Base-by-base conservation (phyloP, 2,113 vertebrate species). In the Sapajus apella region DNA sequence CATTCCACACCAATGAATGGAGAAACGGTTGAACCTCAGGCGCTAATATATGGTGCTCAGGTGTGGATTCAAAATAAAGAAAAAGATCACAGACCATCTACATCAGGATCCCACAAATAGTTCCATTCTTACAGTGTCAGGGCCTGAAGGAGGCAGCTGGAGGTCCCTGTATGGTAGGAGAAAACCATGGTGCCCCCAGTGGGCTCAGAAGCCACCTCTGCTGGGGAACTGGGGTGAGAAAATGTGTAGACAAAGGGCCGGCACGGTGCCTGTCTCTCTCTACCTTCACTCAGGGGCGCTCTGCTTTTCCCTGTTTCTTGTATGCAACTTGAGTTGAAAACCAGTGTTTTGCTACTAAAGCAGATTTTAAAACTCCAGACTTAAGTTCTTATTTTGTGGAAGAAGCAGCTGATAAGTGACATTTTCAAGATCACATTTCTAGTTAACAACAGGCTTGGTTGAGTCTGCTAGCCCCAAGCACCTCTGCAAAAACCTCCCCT, bases 301-400 rank as follows among this genome's bases (percentile, higher is more conserved):
- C 68, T n/a, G 61, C 14, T 13, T 81, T 40, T 52, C 14, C 7
- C 32, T 91, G 16, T 27, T 92, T 75, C 61, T 40, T 40, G 25
- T 8, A 91, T 0, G 18, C 8, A 56, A 18, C 9, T 93, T 72
- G 45, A 94, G 50, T 66, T 40, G 70, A 73, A 47, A 83, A 45
- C 16, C 55, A 87, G 84, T 27, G 3, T 45, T 66, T 77, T 81
- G 43, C 2, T 14, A 77, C 20, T 40, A 40, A 82, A 87, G 84
- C 21, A 88, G 37, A 66, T 40, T 30, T 75, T 25, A 64, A 83
- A 93, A 61, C 40, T 52, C 17, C 9, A 79, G 58, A 72, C 21
- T 83, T 83, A 77, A 47, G 18, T 97, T 20, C 35, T 70, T 47
- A 52, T 70, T 89, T 86, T 92, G 43, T 21, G 79, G 35, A 73